Base-by-base conservation (phyloP, 2,888 invertebrate species). In the Callosobruchus maculatus region DNA sequence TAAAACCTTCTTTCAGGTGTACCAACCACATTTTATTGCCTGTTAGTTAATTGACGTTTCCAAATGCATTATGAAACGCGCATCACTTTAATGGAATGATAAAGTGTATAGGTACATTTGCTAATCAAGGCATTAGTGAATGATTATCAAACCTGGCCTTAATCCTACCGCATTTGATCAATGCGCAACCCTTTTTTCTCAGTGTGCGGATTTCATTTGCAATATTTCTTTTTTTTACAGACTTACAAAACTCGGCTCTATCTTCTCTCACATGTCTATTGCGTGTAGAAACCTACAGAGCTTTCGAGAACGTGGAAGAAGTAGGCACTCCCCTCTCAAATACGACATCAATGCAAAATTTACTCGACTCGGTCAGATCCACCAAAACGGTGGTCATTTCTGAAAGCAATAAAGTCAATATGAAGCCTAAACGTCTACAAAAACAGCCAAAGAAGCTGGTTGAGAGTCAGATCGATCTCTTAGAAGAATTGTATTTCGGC, bases 331-430 rank as follows among this genome's bases (percentile, higher is more conserved):
- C 70, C 20, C 22, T 21, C 49, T 26, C 69, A 18, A 26, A 72
- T 22, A 76, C 20, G 9, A 71, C 74, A 13, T 78, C 82, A 0
- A 77, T 86, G 72, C 83, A 83, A 79, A 80, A 72, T 31, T 70
- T 86, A 20, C 78, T 86, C 2, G 86, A 87, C 78, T 79, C 77
- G 1, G 80, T 83, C 0, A 81, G 76, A 75, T 83, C 84, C 5
- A 81, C 85, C 2, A 79, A 81, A 72, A 78, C 74, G 20, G 75
- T 78, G 7, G 49, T 78, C 3, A 78, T 80, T 68, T 75, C 76
- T 20, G 74, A 75, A 69, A 68, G 71, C 9, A 74, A 75, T 21
- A 71, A 68, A n/a, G 75, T 76, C 67, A 76, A 76, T 0, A 66
- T 67, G 4, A 69, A 70, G 13, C 66, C 67, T n/a, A 31, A 71